Conservation (phyloP, 2,888 invertebrate species). For the Cybosia mesomella region DNA sequence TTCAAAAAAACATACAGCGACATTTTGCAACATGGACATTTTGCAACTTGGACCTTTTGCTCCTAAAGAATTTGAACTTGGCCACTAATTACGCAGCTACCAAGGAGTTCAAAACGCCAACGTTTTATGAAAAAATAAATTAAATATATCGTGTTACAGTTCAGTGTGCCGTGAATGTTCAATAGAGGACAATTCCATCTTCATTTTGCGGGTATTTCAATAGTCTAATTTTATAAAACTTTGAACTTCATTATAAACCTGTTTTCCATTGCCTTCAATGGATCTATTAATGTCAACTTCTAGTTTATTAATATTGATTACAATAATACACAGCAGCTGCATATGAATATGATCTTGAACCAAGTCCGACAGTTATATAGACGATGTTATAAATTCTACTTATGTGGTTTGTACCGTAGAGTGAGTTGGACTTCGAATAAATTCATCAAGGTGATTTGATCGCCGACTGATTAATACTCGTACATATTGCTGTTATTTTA, state of each 20-base stretch:
- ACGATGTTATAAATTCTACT: constrained; percentile 18
- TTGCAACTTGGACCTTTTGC: too few relatives aligned
- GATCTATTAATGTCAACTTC: constrained; percentile 37
- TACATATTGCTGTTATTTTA: not conserved
- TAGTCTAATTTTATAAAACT: not conserved
- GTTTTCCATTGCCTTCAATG: constrained; percentile 24
- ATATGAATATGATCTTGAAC: constrained; percentile 45
- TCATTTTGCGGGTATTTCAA: too few relatives aligned
- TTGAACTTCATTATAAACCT: not conserved
- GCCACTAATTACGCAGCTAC: too few relatives aligned
- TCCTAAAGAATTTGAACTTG: too few relatives aligned
- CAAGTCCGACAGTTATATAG: constrained; percentile 7
- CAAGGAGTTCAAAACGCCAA: too few relatives aligned
- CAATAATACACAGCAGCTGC: constrained; percentile 24
- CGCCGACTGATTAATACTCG: not conserved
- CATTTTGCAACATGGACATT: not conserved
- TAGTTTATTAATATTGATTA: constrained; percentile 45
- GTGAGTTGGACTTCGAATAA: not conserved
- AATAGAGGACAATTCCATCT: too few relatives aligned
- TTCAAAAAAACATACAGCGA: not conserved
- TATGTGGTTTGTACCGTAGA: constrained; percentile 8
- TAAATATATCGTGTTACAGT: too few relatives aligned
- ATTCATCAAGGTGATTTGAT: not conserved
- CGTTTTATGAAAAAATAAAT: too few relatives aligned
- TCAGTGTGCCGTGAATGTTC: too few relatives aligned